Evolutionary conservation across 2,888 invertebrate genomes (phyloP), one percentile per base, ranked within the genome.

Genomic region (Ophioninae sp.): DNA sequence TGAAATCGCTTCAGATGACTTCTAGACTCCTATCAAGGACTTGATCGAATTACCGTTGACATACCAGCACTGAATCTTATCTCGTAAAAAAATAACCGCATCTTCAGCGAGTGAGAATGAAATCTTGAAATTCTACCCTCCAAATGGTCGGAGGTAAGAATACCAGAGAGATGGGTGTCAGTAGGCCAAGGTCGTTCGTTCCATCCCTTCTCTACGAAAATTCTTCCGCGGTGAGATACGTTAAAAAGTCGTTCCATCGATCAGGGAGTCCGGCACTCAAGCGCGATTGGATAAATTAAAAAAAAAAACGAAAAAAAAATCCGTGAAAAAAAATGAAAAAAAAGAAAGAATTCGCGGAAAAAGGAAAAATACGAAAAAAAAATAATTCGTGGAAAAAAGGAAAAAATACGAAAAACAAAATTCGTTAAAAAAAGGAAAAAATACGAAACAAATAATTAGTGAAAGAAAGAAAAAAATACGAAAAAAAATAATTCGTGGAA

Each of bases 141-240:
- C 30, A 44, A 37, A 22, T 20, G 20, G 59, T 30, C 56, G 39
- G 22, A 64, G 41, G 58, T 37, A 56, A 71, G 74, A 79, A 59
- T 67, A 58, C 58, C 56, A 80, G 80, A 23, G 64, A 68, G 69
- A 81, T 81, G 77, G 72, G 76, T 85, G 81, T 58, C 72, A 84
- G 80, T 87, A 30, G 88, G 88, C 86, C 88, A 88, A 87, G 87
- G 88, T 85, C 86, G 86, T 79, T 79, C 67, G 78, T 37, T 69
- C 59, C 67, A 69, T 68, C 58, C 58, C 82, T 71, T 83, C 82
- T 82, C 84, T 79, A 83, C 69, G 78, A 78, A 69, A 73, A 77
- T 23, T 61, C 67, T 83, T 75, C 78, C 82, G 85, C 85, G 81
- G 81, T 81, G 79, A 74, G 82, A 85, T 80, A 72, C 81, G 85